phyloP scores from a whole-genome alignment of 2,113 vertebrate species.

The Panthera leo region DNA sequence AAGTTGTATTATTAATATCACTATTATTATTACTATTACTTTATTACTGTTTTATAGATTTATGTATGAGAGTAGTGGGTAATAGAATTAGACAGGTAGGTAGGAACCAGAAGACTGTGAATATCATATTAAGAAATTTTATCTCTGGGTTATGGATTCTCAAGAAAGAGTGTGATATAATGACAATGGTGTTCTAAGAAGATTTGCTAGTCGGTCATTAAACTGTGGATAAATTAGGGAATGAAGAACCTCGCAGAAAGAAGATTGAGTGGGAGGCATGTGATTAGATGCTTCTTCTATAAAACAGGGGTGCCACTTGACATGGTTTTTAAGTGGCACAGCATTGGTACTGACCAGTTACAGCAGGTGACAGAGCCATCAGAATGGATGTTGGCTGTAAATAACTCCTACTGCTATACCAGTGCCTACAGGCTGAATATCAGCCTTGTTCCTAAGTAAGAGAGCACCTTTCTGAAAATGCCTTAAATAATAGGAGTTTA shows the following conservation, averaged over 20 bases:
- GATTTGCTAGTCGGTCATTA: neutral
- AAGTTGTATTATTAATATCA: neutral
- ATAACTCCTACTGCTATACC: neutral
- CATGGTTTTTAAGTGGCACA: neutral
- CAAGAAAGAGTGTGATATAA: neutral
- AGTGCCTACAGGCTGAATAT: neutral
- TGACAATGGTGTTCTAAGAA: neutral
- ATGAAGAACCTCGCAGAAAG: neutral
- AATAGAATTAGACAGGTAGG: neutral
- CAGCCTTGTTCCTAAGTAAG: neutral
- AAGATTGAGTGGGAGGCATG: neutral
- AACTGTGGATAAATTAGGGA: neutral
- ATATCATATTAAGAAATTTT: neutral
- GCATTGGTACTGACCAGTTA: neutral
- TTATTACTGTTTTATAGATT: neutral
- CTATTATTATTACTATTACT: too few relatives aligned
- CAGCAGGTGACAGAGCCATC: neutral
- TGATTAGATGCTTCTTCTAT: neutral
- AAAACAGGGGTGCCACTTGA: neutral
- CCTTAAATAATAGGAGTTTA: neutral
- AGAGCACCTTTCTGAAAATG: neutral
- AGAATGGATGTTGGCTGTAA: neutral
- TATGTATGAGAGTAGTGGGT: neutral
- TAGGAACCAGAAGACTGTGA: neutral
- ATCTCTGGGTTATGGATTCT: neutral